phyloP scores from a whole-genome alignment of 2,113 vertebrate species.

The Notechis scutatus region DNA sequence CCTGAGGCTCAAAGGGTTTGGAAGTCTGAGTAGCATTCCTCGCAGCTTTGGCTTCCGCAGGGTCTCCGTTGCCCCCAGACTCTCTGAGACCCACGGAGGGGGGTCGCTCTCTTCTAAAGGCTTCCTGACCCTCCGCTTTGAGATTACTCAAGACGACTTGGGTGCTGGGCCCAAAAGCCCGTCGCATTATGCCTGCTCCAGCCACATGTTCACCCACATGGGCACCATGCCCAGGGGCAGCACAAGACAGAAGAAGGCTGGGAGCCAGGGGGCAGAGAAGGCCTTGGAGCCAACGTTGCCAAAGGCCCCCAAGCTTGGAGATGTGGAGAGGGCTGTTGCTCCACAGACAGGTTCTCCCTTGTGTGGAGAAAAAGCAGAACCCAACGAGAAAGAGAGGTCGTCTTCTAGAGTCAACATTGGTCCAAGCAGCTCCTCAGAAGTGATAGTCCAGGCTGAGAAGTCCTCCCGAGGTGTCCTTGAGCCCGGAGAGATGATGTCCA shows the following conservation, averaged over 20 bases:
- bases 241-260: slow-evolving; percentile 43
- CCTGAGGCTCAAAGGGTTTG: slow-evolving; percentile 85
- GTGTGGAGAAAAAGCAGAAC: not conserved
- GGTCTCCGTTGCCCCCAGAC: not conserved
- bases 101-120: slow-evolving; percentile 4
- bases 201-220: slow-evolving; percentile 88
- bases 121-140: slow-evolving; percentile 43
- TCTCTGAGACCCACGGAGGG: rapidly evolving
- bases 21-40: slow-evolving; percentile 83
- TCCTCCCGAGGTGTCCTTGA: not conserved
- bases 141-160: slow-evolving; percentile 79
- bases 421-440: rapidly evolving
- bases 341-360: rapidly evolving
- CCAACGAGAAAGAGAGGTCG: not conserved
- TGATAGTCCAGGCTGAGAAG: not conserved
- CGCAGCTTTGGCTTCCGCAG: slow-evolving; percentile 70
- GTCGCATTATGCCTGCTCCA: slow-evolving; percentile 80
- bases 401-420: rapidly evolving
- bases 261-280: not conserved
- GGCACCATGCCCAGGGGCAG: slow-evolving; percentile 86
- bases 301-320: rapidly evolving
- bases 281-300: rapidly evolving
- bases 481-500: rapidly evolving
- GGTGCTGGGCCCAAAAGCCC: slow-evolving; percentile 72
- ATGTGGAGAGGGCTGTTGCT: rapidly evolving